A percentile compares a stretch with the other conserved stretches of the same genome.
phyloP scores from a whole-genome alignment of 2,888 invertebrate species.

The Cyrtodaria siliqua region DNA sequence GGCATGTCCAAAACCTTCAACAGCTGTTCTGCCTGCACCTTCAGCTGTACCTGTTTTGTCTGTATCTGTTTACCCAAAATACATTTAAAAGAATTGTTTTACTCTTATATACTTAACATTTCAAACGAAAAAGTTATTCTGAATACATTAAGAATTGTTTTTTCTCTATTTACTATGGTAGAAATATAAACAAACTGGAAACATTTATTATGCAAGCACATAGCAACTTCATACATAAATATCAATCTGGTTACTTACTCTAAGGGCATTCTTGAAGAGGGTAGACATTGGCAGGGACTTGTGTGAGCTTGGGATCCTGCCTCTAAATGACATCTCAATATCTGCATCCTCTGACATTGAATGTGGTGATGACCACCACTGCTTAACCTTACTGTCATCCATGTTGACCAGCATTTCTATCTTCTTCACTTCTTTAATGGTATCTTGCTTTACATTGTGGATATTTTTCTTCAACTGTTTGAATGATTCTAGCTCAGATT shows the following conservation, averaged over 20 bases:
- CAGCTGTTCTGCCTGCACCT: not conserved
- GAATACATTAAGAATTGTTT: too few species aligned
- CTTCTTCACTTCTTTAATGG: not conserved
- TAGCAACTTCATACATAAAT: too few species aligned
- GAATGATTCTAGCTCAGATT: not conserved
- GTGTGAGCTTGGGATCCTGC: not conserved
- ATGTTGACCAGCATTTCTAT: not conserved
- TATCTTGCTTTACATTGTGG: not conserved
- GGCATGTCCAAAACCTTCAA: not conserved
- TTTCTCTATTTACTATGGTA: too few species aligned
- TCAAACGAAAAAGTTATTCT: too few species aligned
- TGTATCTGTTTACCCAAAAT: not conserved
- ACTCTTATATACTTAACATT: too few species aligned
- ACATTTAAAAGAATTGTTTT: too few species aligned
- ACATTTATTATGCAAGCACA: too few species aligned
- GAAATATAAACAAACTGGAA: too few species aligned
- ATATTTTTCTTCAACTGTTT: not conserved
- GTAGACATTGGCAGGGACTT: not conserved
- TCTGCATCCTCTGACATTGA: too few species aligned
- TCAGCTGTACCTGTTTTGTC: not conserved
- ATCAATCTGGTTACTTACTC: not conserved
- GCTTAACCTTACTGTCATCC: not conserved
- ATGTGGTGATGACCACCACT: too few species aligned
- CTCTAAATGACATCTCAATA: too few species aligned
- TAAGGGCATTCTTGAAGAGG: conserved; percentile 8